These are phyloP conservation scores for Parasteatoda lunata DNA, from an alignment of 2,888 invertebrate genomes.

Conservation along the genomic window DNA sequence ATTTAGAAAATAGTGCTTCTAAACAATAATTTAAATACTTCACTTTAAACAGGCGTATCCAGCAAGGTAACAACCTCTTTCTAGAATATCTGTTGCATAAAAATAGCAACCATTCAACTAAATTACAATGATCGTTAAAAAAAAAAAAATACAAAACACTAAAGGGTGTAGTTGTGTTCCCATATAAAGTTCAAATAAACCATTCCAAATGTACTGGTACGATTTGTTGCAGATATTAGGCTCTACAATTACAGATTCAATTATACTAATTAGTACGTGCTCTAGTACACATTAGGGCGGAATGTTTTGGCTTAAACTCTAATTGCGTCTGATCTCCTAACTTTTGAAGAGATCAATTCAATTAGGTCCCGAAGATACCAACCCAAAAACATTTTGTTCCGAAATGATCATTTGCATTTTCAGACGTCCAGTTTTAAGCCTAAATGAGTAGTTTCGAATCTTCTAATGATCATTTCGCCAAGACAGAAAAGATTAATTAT, in stretches of 20 bases:
- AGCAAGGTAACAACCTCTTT: too few species aligned
- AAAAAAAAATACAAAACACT: too few species aligned
- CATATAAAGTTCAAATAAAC: too few species aligned
- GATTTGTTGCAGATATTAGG: not conserved
- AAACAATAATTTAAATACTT: too few species aligned
- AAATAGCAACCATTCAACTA: too few species aligned
- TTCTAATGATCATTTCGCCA: not conserved
- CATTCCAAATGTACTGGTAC: too few species aligned
- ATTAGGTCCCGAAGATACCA: not conserved
- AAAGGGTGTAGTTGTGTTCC: too few species aligned
- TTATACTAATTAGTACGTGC: not conserved
- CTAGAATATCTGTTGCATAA: too few species aligned
- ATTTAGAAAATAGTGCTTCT: too few species aligned
- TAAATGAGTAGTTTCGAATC: not conserved
- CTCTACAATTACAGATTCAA: not conserved
- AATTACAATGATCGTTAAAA: too few species aligned
- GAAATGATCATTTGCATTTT: not conserved
- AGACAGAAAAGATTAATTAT: constrained; percentile 1
- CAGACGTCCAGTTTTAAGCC: not conserved
- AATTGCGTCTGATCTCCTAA: not conserved
- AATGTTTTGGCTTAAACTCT: not conserved
- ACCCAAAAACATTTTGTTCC: not conserved
- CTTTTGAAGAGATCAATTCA: not conserved
- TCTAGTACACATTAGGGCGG: not conserved
- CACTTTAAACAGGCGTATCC: too few species aligned